Evolutionary conservation across 2,797 vertebrate species (phyloP).

Genomic region (Lophius americanus): DNA sequence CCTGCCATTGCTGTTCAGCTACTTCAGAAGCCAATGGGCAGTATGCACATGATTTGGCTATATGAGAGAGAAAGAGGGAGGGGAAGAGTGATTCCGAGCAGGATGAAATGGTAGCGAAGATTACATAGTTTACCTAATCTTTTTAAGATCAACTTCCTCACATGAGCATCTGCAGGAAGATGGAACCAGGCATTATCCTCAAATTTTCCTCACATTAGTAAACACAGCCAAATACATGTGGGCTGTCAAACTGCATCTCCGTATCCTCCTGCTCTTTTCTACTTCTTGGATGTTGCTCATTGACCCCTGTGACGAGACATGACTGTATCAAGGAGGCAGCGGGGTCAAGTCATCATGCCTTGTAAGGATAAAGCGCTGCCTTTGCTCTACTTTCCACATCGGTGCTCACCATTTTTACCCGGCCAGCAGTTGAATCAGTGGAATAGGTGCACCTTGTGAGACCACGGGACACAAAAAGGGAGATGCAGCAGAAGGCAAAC

Average conservation of each 20-base stretch:
- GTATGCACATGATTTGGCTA: slow-evolving; percentile 65
- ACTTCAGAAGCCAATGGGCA: slow-evolving; percentile 70
- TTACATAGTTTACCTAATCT: slow-evolving; percentile 27
- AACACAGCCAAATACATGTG: slow-evolving; percentile 30
- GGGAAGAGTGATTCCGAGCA: slow-evolving; percentile 44
- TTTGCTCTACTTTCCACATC: slow-evolving; percentile 47
- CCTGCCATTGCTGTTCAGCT: slow-evolving; percentile 49
- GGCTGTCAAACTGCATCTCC: slow-evolving; percentile 21
- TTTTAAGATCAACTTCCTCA: slow-evolving; percentile 38
- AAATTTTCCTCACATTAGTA: slow-evolving; percentile 33
- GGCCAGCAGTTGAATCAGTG: slow-evolving; percentile 51
- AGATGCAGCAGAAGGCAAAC: slow-evolving; percentile 84
- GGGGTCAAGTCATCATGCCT: slow-evolving; percentile 58
- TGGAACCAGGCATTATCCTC: slow-evolving; percentile 11
- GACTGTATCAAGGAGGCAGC: slow-evolving; percentile 45
- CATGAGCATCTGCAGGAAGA: slow-evolving; percentile 31
- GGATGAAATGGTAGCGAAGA: slow-evolving; percentile 52
- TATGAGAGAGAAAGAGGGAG: slow-evolving; percentile 60
- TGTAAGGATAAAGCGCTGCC: slow-evolving; percentile 60
- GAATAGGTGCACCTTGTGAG: slow-evolving; percentile 67
- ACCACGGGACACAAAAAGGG: slow-evolving; percentile 53
- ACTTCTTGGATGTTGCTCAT: slow-evolving; percentile 49
- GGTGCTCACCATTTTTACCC: slow-evolving; percentile 51
- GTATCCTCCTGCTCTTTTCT: slow-evolving; percentile 13
- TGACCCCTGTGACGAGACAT: slow-evolving; percentile 51